Conservation (phyloP, 1,140 invertebrate genomes). For the Semibalanus balanoides region DNA sequence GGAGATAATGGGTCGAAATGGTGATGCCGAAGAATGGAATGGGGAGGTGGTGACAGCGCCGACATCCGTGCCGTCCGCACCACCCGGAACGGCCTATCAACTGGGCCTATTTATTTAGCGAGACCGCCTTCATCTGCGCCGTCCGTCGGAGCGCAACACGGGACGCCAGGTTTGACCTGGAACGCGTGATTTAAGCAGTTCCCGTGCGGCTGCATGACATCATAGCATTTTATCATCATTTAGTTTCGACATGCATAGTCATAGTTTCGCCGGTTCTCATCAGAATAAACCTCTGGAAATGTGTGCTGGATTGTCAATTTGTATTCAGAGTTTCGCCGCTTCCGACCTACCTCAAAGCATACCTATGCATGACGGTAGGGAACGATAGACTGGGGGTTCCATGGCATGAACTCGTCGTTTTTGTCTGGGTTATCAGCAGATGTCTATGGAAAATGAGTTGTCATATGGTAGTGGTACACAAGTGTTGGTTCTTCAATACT, state of each 20-base stretch:
- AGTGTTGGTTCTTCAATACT: too few relatives aligned
- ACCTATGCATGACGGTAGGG: too few relatives aligned
- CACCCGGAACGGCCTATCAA: background rate
- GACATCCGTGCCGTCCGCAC: background rate
- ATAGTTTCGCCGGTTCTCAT: background rate
- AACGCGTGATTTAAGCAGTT: background rate
- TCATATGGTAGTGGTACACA: too few relatives aligned
- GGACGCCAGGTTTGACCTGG: too few relatives aligned
- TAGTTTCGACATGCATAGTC: background rate
- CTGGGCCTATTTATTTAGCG: background rate
- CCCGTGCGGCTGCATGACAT: background rate
- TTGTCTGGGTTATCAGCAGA: too few relatives aligned
- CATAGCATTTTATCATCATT: background rate
- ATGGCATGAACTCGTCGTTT: too few relatives aligned
- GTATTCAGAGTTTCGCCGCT: too few relatives aligned
- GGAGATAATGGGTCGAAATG: background rate
- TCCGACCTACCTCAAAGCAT: too few relatives aligned
- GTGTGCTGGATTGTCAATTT: too few relatives aligned
- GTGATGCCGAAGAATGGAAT: background rate
- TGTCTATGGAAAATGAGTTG: too few relatives aligned
- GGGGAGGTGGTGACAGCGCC: too few relatives aligned
- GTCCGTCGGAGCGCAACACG: background rate
- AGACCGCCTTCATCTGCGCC: background rate
- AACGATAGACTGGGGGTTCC: too few relatives aligned
- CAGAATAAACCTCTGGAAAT: background rate